A percentile compares a stretch with the other conserved stretches of the same genome.
These are phyloP conservation scores for Euzophera pinguis DNA, from an alignment of 2,888 invertebrate genomes.

Conservation along the genomic window DNA sequence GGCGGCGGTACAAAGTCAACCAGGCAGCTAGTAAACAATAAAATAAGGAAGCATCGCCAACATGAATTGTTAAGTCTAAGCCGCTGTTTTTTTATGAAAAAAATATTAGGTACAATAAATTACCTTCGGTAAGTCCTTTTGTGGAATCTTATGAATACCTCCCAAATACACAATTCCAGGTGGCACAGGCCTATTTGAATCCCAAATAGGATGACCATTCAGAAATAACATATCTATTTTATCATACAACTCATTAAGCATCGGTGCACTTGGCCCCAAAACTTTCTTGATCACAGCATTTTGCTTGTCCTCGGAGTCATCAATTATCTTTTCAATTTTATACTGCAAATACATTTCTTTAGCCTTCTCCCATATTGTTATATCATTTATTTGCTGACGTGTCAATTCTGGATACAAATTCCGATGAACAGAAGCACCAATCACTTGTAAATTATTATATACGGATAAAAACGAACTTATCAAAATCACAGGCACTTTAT, in stretches of 20 bases:
- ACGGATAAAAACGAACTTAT: conserved; percentile 35
- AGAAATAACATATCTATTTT: conserved; percentile 51
- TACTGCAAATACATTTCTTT: conserved; percentile 18
- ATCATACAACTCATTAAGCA: conserved; percentile 26
- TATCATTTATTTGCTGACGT: conserved; percentile 26
- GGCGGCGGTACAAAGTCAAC: too few relatives aligned
- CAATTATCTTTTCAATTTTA: not conserved
- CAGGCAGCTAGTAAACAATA: too few relatives aligned
- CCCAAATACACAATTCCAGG: conserved; percentile 52
- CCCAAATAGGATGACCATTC: conserved; percentile 52
- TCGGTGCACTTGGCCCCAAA: conserved; percentile 25
- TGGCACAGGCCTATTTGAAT: conserved; percentile 46
- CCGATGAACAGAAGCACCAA: conserved; percentile 18
- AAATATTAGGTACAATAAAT: not conserved
- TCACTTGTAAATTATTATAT: not conserved
- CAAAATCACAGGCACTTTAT: conserved; percentile 15
- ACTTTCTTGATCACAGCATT: conserved; percentile 19
- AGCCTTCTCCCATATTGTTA: conserved; percentile 27
- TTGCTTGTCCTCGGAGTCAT: conserved; percentile 16
- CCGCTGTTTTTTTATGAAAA: not conserved
- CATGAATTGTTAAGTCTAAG: too few relatives aligned
- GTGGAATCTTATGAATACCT: conserved; percentile 47
- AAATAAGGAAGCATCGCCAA: too few relatives aligned
- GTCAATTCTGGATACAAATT: conserved; percentile 15
- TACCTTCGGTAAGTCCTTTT: conserved; percentile 48